Percentiles rank a stretch among this genome's conserved stretches.
Evolutionary conservation across 92 coral and sea anemone genomes (phyloP).

Genomic region (Zoanthus sansibaricus): DNA sequence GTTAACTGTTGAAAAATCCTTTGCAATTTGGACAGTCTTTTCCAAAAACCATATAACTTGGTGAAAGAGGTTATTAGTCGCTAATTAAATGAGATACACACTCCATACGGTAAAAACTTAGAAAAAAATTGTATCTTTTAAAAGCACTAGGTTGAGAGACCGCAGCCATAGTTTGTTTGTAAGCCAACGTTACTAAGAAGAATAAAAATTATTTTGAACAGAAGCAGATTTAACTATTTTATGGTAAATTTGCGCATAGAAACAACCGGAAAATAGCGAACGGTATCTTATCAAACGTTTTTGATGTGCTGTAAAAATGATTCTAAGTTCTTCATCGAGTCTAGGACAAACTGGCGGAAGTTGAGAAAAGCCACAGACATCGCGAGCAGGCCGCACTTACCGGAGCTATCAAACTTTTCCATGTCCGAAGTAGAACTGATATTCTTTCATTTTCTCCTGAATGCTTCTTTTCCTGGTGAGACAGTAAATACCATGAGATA

Average conservation of each 20-base stretch:
- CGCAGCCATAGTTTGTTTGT: neutral
- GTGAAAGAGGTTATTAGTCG: neutral
- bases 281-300: neutral
- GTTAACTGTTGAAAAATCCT: neutral
- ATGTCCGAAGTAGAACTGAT: conserved; percentile 65
- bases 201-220: neutral
- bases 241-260: neutral
- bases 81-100: neutral
- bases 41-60: neutral
- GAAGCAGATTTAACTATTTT: neutral
- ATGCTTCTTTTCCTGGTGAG: conserved; percentile 47
- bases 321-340: conserved; percentile 3
- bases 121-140: neutral
- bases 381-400: conserved; percentile 51
- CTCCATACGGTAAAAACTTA: neutral
- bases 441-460: conserved; percentile 73
- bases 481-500: conserved; percentile 1
- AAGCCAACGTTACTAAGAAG: conserved; percentile 5
- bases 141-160: neutral
- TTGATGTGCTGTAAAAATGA: conserved; percentile 21
- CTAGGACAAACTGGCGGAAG: conserved; percentile 33
- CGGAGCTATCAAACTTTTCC: conserved; percentile 85
- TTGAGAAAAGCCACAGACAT: conserved; percentile 35
- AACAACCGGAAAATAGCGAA: too few relatives aligned
- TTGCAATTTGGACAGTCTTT: neutral